Base-by-base conservation (phyloP, 2,113 vertebrate species). In the Psettodes erumei region DNA sequence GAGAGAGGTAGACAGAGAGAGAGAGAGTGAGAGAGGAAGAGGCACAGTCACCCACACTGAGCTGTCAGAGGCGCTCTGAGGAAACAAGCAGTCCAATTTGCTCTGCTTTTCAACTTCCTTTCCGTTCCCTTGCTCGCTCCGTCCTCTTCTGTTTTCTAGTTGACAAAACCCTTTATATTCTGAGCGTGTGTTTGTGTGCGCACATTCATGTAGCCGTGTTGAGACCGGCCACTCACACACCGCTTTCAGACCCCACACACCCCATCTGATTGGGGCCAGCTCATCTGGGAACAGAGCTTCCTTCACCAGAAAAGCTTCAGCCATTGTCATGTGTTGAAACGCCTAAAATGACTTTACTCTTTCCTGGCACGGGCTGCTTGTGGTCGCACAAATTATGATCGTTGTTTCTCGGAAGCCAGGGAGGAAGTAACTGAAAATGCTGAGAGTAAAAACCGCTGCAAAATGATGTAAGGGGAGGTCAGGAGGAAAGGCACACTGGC, bases 71-170 rank as follows among this genome's bases (percentile, higher is more conserved):
- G 77, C 71, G 71, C 85, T 90, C 87, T 65, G 78, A 88, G 84
- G 88, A 88, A 91, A 93, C 91, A 92, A 90, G 90, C 82, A 73
- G 78, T 82, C 88, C 86, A 89, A 89, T 93, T 90, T 89, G 86
- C 88, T 91, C 74, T 81, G 88, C 86, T 91, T 89, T 88, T 87
- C 85, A 79, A 79, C 81, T 87, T 85, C 62, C 85, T 82, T 82
- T 71, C 85, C 56, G 75, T 62, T 53, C 55, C 47, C 71, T 48
- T 38, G 55, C 82, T 82, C 82, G 28, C 64, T 83, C 74, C 61
- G 66, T 74, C 67, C 82, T 78, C 66, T 15, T 61, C 73, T 53
- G 66, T 80, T 83, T 84, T 80, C 69, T 70, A 65, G 72, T 78
- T 70, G 81, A 79, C 79, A 74, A 86, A 84, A 80, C 45, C 69